Evolutionary conservation across 2,888 invertebrate genomes (phyloP), one percentile per base, ranked within the genome.

Genomic region (Plusia festucae): DNA sequence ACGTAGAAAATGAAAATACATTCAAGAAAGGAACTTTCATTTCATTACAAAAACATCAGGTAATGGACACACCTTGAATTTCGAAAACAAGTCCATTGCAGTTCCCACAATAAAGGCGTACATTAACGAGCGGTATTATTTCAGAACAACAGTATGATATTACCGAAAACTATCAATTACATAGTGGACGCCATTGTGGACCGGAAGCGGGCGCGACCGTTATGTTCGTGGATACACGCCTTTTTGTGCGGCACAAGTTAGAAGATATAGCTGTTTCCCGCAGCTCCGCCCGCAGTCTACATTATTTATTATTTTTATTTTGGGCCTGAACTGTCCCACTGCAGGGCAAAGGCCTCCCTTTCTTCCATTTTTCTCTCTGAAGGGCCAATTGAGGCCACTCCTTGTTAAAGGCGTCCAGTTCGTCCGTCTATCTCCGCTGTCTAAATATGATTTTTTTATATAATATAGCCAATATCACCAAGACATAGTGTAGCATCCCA

Each of bases 141-240:
- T 65, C 56, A 53, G 72, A 67, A 76, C 72, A 71, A 76, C 72
- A 76, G 62, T 16, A 44, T 53, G 22, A 54, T 67, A 57, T 73
- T 78, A 60, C 72, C 67, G 53, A 70, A 68, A 73, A 62, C 73
- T 82, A 80, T 81, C 78, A 76, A 80, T 82, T 82, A 78, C 75
- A 70, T 65, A 73, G 68, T 59, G 53, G 66, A 60, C 32, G 51
- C 66, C 18, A 71, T 75, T 80, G 78, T 68, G 30, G 18, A 53
- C 65, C 70, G 79, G 79, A 79, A 79, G 68, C 76, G 68, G 70
- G 78, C 49, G 64, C 68, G 74, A 70, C 81, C 78, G 75, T 81
- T 75, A 64, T 53, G 55, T 69, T 65, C 54, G 79, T 73, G 67
- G 63, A 60, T 51, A 60, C 58, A 56, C 67, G 40, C 82, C 79